Percentiles rank a stretch among this genome's conserved stretches.
Evolutionary conservation across 2,113 vertebrate genomes (phyloP).

Genomic region (Seriola quinqueradiata): DNA sequence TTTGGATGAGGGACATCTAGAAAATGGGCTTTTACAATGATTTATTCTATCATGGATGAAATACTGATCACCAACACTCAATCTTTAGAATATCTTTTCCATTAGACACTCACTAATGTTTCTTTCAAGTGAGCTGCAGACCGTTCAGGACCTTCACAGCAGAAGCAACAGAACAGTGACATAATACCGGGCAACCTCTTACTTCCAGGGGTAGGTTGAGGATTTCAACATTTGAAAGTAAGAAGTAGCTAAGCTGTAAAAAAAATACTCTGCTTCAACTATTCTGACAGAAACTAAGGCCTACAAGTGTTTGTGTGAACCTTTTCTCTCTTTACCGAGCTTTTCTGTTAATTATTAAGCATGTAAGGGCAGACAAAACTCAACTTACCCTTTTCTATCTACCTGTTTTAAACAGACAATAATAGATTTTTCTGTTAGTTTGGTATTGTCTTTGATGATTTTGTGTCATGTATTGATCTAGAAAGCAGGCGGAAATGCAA

Average conservation of each 20-base stretch:
- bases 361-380: neutral
- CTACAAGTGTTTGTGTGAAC: conserved; percentile 3
- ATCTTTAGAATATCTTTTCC: neutral
- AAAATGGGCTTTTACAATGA: neutral
- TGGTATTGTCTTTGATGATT: neutral
- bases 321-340: neutral
- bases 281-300: conserved; percentile 11
- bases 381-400: conserved; percentile 5
- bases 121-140: neutral
- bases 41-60: neutral
- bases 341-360: conserved; percentile 57
- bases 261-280: neutral
- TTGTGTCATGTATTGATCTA: conserved; percentile 3
- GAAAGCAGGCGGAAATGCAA: neutral
- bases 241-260: neutral
- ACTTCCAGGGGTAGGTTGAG: neutral
- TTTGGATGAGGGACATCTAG: neutral
- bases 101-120: neutral
- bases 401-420: conserved; percentile 12
- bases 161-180: neutral
- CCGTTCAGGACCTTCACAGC: neutral
- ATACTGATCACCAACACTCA: neutral
- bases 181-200: conserved; percentile 1
- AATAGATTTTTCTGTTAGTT: neutral
- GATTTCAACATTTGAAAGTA: neutral